Percentiles rank a stretch among this genome's conserved stretches.
These are phyloP conservation scores for Vollenhovia emeryi DNA, from an alignment of 1,140 invertebrate species.

Conservation along the genomic window DNA sequence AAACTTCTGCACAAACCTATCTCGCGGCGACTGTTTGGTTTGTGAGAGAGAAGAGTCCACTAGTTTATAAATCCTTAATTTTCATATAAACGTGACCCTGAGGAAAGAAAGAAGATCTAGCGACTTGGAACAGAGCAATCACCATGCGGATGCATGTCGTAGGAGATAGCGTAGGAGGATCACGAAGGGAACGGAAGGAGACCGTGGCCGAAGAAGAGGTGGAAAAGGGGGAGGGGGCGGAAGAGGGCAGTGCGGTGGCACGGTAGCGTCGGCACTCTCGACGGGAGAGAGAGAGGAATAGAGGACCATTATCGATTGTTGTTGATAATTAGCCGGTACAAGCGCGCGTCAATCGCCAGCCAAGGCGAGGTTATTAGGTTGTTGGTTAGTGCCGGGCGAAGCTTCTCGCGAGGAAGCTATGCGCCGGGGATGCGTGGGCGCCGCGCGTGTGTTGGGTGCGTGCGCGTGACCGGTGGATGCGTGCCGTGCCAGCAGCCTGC, in stretches of 20 bases:
- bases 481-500: slow-evolving; percentile 5
- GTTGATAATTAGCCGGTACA: slow-evolving; percentile 84
- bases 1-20: not conserved
- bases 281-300: slow-evolving; percentile 5
- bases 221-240: not conserved
- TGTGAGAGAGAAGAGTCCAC: too few relatives aligned
- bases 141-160: slow-evolving; percentile 21
- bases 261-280: slow-evolving; percentile 65
- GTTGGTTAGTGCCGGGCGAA: slow-evolving; percentile 79
- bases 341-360: slow-evolving; percentile 83
- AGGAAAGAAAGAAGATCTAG: not conserved
- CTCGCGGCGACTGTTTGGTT: too few relatives aligned
- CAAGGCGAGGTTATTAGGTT: slow-evolving; percentile 83
- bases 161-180: slow-evolving; percentile 29
- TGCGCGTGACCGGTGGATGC: slow-evolving; percentile 33
- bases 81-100: not conserved
- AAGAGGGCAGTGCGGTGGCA: slow-evolving; percentile 34
- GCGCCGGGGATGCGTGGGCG: not conserved
- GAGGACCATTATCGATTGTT: slow-evolving; percentile 83
- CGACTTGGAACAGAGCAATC: not conserved
- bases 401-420: slow-evolving; percentile 53
- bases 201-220: not conserved
- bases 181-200: not conserved
- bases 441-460: not conserved
- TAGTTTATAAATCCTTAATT: not conserved